Evolutionary conservation across 2,113 vertebrate genomes (phyloP).

Genomic region (Tylochromis polylepis): DNA sequence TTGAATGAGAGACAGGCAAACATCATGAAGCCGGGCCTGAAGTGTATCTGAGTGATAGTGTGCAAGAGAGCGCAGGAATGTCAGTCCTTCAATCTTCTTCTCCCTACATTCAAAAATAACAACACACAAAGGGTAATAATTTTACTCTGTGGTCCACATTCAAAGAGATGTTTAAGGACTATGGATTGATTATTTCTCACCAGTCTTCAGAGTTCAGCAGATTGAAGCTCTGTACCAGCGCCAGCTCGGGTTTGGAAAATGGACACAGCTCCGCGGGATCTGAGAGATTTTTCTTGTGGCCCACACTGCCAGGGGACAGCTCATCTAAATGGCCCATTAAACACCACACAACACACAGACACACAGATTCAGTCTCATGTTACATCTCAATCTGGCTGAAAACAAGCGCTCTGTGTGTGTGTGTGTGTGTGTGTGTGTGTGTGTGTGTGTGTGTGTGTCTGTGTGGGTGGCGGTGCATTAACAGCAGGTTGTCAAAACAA

Average conservation of each 20-base stretch:
- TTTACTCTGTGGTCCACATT: background rate
- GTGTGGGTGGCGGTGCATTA: constrained; percentile 15
- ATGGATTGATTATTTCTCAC: constrained; percentile 67
- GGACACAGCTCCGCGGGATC: constrained; percentile 76
- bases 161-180: background rate
- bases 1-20: constrained; percentile 82
- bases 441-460: background rate
- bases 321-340: constrained; percentile 67
- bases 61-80: constrained; percentile 80
- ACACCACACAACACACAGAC: background rate
- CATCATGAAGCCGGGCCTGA: constrained; percentile 83
- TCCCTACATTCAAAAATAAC: constrained; percentile 74
- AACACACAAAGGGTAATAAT: background rate
- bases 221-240: constrained; percentile 77
- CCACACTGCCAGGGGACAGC: constrained; percentile 40
- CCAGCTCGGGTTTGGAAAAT: constrained; percentile 80
- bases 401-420: background rate
- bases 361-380: constrained; percentile 11
- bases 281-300: constrained; percentile 74
- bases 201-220: constrained; percentile 84
- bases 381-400: constrained; percentile 28
- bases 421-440: constrained; percentile 2
- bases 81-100: constrained; percentile 93
- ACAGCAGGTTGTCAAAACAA: constrained; percentile 49
- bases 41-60: constrained; percentile 81